Conservation (phyloP, 2,797 vertebrate genomes). For the Alectoris magna region DNA sequence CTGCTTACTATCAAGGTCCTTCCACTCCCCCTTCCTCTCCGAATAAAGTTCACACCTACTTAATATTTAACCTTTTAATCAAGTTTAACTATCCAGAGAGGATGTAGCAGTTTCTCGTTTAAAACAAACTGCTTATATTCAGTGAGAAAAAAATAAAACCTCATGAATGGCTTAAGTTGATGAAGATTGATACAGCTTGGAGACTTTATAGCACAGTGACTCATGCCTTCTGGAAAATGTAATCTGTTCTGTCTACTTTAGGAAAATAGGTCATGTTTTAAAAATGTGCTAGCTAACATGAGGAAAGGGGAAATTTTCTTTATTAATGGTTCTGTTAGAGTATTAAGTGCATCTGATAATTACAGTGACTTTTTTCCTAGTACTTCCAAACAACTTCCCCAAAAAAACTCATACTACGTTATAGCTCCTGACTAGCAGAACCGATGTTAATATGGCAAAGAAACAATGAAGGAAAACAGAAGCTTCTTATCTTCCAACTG, state of each 20-base stretch:
- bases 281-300: constrained; percentile 66
- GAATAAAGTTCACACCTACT: constrained; percentile 54
- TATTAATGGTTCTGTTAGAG: constrained; percentile 46
- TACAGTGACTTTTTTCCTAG: neutral
- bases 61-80: constrained; percentile 62
- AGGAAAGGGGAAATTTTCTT: constrained; percentile 54
- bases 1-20: constrained; percentile 44
- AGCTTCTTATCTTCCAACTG: neutral
- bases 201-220: constrained; percentile 63
- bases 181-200: constrained; percentile 72
- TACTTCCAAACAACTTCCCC: constrained; percentile 22
- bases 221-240: constrained; percentile 72
- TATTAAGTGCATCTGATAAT: constrained; percentile 39
- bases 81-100: constrained; percentile 35
- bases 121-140: constrained; percentile 64
- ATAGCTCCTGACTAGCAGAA: neutral
- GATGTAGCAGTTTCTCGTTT: constrained; percentile 54
- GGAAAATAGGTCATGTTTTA: constrained; percentile 72
- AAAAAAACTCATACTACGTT: fast-evolving
- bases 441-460: neutral
- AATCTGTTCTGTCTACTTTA: constrained; percentile 67
- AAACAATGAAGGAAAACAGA: neutral
- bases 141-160: constrained; percentile 63
- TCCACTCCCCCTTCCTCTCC: neutral
- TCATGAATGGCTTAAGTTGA: constrained; percentile 67